Evolutionary conservation across 2,113 vertebrate genomes (phyloP), one percentile per base, ranked within the genome.

Genomic region (Cromileptes altivelis): DNA sequence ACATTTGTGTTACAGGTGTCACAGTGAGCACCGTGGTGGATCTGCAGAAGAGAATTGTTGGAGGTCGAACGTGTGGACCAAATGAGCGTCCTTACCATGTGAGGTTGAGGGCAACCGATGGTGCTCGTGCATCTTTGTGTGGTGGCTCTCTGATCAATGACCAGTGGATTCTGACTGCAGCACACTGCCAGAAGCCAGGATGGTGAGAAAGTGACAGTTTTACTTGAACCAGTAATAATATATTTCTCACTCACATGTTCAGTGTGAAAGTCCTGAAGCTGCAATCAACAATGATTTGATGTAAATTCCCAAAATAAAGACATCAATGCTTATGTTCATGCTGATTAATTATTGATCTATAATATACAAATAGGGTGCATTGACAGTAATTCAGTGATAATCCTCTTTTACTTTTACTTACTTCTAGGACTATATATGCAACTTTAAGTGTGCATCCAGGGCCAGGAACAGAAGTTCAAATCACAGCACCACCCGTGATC

Each of bases 401-500:
- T 58, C 6, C 68, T 71, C 25, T 49, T 4, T 4, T 4, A n/a
- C 23, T 10, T 71, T 70, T 30, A 14, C 12, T 70, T 4, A 4
- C 33, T 53, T 42, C 21, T 11, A 71, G 69, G 33, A 23, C 1
- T 15, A 10, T 56, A 2, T 25, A 0, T 40, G 69, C 33, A 56
- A 0, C 3, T 40, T 2, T 70, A 25, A 1, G 21, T 17, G 7
- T 6, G n/a, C 3, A 25, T 37, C 19, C 11, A 53, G 8, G 1
- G 0, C 13, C 58, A 4, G 0, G 2, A n/a, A 0, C 12, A 42
- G 0, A 0, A 49, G 42, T 27, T 14, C 0, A 1, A 17, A 27
- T 67, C 42, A 25, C 14, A 19, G 40, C 3, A 7, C 3, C 3
- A 0, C 33, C 2, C n/a, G 1, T 6, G 30, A 4, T n/a, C 33